These are phyloP conservation scores for Brevimyrus niger DNA, from an alignment of 2,113 vertebrate genomes.

Conservation along the genomic window DNA sequence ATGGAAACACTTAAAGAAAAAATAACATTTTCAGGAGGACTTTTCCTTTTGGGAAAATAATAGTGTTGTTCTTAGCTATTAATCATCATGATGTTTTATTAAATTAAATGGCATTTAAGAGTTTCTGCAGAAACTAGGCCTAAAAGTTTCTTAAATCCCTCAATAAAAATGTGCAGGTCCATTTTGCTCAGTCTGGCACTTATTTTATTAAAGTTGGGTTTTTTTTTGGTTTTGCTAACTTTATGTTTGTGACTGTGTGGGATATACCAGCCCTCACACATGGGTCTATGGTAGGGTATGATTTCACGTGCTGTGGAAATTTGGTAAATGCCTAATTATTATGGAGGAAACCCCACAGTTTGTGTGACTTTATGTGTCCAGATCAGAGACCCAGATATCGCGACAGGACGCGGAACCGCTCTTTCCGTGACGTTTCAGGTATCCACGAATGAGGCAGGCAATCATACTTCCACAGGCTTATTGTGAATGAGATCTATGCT, in stretches of 20 bases:
- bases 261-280: not conserved
- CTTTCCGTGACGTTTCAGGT: conserved; percentile 19
- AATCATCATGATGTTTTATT: not conserved
- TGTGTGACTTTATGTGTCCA: conserved; percentile 23
- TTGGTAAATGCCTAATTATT: not conserved
- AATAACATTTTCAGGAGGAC: not conserved
- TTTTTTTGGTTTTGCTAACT: not conserved
- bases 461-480: not conserved
- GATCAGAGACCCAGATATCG: conserved; percentile 16
- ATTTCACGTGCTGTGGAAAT: not conserved
- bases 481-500: conserved; percentile 16
- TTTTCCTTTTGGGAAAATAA: not conserved
- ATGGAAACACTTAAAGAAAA: not conserved
- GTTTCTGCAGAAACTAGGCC: not conserved
- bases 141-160: not conserved
- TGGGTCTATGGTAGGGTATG: not conserved
- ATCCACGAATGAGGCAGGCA: not conserved
- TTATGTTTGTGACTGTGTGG: not conserved
- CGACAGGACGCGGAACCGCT: not conserved
- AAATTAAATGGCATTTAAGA: not conserved
- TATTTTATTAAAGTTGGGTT: not conserved
- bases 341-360: not conserved
- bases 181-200: not conserved
- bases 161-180: not conserved
- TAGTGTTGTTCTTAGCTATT: not conserved